Conservation (phyloP, 1,140 invertebrate genomes). For the Drosophila nigromelanica region DNA sequence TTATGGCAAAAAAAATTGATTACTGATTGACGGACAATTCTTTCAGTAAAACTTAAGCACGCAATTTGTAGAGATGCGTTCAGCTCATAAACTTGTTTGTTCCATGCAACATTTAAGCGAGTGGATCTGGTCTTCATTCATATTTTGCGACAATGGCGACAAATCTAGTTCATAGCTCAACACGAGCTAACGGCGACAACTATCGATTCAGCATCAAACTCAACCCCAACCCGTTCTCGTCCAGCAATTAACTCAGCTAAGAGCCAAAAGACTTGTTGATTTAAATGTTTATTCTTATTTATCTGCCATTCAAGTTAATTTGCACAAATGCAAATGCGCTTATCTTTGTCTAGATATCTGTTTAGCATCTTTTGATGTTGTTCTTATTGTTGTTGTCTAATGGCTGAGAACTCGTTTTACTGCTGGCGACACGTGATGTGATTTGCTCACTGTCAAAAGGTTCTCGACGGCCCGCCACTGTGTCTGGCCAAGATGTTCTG, state of each 20-base stretch:
- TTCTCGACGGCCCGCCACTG: constrained; percentile 44
- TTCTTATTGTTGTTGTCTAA: constrained; percentile 21
- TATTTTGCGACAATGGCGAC: constrained; percentile 43
- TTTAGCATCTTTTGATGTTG: constrained; percentile 30
- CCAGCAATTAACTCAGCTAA: constrained; percentile 44
- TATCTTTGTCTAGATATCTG: constrained; percentile 47
- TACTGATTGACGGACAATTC: not conserved
- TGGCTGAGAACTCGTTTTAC: constrained; percentile 33
- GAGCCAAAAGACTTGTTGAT: constrained; percentile 46
- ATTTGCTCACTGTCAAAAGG: constrained; percentile 10
- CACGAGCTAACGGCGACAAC: constrained; percentile 44
- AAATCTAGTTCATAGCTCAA: constrained; percentile 60
- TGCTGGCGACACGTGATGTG: constrained; percentile 33
- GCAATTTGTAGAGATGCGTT: not conserved
- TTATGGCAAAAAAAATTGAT: constrained; percentile 17
- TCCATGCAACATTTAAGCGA: not conserved
- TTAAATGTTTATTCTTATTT: constrained; percentile 78
- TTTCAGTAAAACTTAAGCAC: not conserved
- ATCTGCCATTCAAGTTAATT: constrained; percentile 76
- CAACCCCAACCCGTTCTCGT: constrained; percentile 28
- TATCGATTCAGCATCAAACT: constrained; percentile 36
- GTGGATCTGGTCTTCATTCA: constrained; percentile 31
- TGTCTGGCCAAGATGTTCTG: constrained; percentile 58
- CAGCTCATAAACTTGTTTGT: constrained; percentile 18
- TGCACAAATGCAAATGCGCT: constrained; percentile 71